Conservation (phyloP, 2,888 invertebrate genomes). For the Leptopilina myrica region DNA sequence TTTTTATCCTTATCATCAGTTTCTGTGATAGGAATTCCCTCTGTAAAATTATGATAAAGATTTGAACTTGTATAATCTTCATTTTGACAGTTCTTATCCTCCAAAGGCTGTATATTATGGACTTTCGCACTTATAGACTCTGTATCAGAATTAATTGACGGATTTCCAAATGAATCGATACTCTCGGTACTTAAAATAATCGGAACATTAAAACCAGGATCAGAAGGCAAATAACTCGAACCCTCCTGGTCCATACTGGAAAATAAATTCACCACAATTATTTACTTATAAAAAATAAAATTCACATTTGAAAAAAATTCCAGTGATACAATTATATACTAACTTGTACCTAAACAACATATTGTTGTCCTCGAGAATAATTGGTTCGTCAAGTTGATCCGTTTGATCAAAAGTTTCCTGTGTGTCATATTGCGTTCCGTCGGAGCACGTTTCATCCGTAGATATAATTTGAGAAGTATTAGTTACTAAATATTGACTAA, state of each 20-base stretch:
- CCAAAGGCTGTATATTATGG: neutral
- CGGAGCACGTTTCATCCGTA: slow-evolving; percentile 63
- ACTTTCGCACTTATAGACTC: slow-evolving; percentile 55
- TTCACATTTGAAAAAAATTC: no score
- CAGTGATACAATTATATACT: neutral
- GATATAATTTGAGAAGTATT: slow-evolving; percentile 65
- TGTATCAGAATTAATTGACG: slow-evolving; percentile 60
- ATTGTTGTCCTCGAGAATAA: slow-evolving; percentile 73
- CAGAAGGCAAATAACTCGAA: slow-evolving; percentile 69
- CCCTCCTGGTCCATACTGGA: slow-evolving; percentile 74
- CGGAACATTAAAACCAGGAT: slow-evolving; percentile 71
- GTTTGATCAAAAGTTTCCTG: slow-evolving; percentile 67
- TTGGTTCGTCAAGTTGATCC: slow-evolving; percentile 69
- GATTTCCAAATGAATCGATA: slow-evolving; percentile 67
- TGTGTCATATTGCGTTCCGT: slow-evolving; percentile 66
- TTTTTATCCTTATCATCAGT: slow-evolving; percentile 53
- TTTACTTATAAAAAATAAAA: slow-evolving; percentile 11
- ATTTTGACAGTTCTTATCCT: slow-evolving; percentile 8
- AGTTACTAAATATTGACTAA: slow-evolving; percentile 71
- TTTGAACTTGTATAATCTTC: slow-evolving; percentile 42
- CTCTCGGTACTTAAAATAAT: slow-evolving; percentile 71
- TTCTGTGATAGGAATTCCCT: slow-evolving; percentile 52
- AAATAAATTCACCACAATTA: neutral
- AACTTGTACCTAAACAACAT: slow-evolving; percentile 72
- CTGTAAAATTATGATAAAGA: slow-evolving; percentile 43